Evolutionary conservation across 2,113 vertebrate genomes (phyloP).

Genomic region (Dendropsophus ebraccatus): DNA sequence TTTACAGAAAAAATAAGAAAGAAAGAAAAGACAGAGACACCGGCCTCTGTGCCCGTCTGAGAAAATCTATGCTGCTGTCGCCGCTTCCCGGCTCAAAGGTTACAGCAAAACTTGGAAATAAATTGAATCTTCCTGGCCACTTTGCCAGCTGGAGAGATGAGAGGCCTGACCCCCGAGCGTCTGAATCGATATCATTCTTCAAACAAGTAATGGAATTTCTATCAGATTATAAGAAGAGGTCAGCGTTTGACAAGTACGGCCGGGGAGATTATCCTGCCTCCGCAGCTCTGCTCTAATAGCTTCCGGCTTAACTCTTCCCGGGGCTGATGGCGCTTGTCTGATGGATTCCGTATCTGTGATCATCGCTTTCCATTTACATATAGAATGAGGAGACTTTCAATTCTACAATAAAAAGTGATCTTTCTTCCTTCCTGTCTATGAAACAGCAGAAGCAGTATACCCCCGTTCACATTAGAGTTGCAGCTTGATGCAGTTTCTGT

Average conservation of each 20-base stretch:
- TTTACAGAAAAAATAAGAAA: not conserved
- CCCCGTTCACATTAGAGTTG: no score
- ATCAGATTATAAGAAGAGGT: conserved; percentile 47
- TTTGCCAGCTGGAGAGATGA: conserved; percentile 34
- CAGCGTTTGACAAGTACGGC: conserved; percentile 26
- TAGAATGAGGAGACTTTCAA: not conserved
- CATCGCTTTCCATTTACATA: not conserved
- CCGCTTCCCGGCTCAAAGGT: conserved; percentile 24
- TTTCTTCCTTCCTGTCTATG: no score
- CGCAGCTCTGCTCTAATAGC: not conserved
- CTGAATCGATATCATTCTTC: conserved; percentile 38
- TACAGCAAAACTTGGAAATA: conserved; percentile 43
- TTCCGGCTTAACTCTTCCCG: not conserved
- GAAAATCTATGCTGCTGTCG: not conserved
- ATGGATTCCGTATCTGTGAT: not conserved
- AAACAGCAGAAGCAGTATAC: no score
- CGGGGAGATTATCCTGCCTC: not conserved
- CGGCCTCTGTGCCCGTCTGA: not conserved
- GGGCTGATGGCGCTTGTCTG: not conserved
- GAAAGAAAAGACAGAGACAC: not conserved
- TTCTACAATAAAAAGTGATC: no score
- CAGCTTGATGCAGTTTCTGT: no score
- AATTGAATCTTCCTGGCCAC: conserved; percentile 45
- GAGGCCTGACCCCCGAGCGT: conserved; percentile 24
- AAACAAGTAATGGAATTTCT: conserved; percentile 48